Evolutionary conservation across 2,113 vertebrate species (phyloP), one percentile per base, ranked within the genome.

Genomic region (Psettodes erumei): DNA sequence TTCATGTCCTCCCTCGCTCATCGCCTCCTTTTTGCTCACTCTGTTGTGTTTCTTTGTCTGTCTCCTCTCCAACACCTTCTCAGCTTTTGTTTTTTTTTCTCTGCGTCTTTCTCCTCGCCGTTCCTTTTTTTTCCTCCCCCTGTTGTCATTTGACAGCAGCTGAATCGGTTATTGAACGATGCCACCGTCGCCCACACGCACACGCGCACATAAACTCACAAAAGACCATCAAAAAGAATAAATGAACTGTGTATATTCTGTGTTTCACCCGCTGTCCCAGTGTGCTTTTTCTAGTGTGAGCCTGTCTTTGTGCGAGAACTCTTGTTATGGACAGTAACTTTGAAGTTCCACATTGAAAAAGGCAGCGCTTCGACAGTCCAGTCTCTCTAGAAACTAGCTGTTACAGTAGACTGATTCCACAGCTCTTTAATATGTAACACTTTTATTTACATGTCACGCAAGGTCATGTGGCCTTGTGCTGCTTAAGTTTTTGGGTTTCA

Each of bases 211-310:
- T n/a, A 77, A 25, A 79, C 59, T 42, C 70, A 28, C 63, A 63
- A 56, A 84, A 75, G 45, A 70, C 66, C 35, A 86, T 86, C 77
- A 85, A 75, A 89, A 66, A 56, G 75, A 90, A 88, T 85, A 80
- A 70, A 72, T 77, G 68, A 82, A 67, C 65, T 79, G 71, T 69
- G 59, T 48, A 48, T 73, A 40, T 69, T 73, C 71, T 66, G 54
- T 27, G 37, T 58, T 42, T 75, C n/a, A 9, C 83, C 83, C 38
- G 2, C 19, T 30, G 60, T 76, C 71, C 48, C 48, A 11, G 75
- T 75, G 80, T 50, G 64, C 1, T 8, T 70, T 83, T 86, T 69
- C 23, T 62, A 75, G 73, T 40, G 51, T 13, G 42, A 23, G 53
- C 47, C 53, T 65, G 55, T 61, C 48, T 72, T 72, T 45, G 1